Base-by-base conservation (phyloP, 2,113 vertebrate genomes). In the Progne subis region DNA sequence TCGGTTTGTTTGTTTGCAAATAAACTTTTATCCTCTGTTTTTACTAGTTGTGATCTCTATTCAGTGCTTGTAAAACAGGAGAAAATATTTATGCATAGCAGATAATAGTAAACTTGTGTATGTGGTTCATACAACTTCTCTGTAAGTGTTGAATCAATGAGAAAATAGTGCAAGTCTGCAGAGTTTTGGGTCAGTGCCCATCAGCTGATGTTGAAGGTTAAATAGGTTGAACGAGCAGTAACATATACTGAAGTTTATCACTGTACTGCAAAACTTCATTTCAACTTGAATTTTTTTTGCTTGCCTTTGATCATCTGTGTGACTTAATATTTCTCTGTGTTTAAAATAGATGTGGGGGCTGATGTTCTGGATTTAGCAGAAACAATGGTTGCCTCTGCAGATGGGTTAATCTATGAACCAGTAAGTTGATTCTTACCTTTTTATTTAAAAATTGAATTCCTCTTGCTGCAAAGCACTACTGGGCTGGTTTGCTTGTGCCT, bases 291-390 rank as follows among this genome's bases (percentile, higher is more conserved):
- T 18, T 43, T 75, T 11, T 60, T 82, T 82, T 57, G 28, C 87
- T 93, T 91, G 23, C 68, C 75, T 56, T 28, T 74, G 53, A 41
- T 64, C 7, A 23, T 59, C 11, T 82, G 6, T 29, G 21, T 59
- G 53, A 59, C 34, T 85, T 26, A 32, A 5, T 70, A 8, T 88
- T 90, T 94, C 75, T 93, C 29, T 5, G 26, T 52, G 59, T 96
- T 94, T 88, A 41, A 81, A 95, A 76, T 72, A 99, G 99, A 99
- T 98, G 98, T 99, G 25, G 99, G 99, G 47, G 99, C 99, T 63
- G 99, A 99, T 97, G 99, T 99, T 67, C 96, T 99, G 89, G 99
- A 99, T 97, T 97, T 99, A 88, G 99, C 99, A 82, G 99, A 99
- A 98, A 99, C 99, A 24, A 99, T 99, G 99, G 98, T 99, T 0